Conservation (phyloP, 2,888 invertebrate genomes). For the Drosophila nr. medialis region DNA sequence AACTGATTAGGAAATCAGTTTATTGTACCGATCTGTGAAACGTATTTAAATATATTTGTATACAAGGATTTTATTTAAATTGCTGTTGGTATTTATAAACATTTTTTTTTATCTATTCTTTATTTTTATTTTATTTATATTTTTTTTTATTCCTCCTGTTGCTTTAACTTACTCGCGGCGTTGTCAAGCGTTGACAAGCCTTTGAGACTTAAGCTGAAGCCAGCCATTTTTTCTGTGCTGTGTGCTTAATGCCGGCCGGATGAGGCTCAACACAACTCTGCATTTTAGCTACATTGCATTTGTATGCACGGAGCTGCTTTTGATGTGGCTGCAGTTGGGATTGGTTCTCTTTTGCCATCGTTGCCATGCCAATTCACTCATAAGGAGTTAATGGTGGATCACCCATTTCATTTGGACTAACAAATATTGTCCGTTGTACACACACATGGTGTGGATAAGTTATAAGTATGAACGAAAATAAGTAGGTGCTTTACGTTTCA, state of each 20-base stretch:
- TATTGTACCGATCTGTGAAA: neutral
- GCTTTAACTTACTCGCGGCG: neutral
- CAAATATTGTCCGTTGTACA: no score
- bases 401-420: neutral
- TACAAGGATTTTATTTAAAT: neutral
- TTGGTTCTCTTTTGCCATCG: neutral
- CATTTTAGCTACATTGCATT: neutral
- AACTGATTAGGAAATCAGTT: neutral
- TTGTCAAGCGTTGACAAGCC: neutral
- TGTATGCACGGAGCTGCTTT: neutral
- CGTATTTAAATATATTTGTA: neutral
- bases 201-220: neutral
- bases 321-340: neutral
- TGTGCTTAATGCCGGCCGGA: neutral
- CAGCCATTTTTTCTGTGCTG: neutral
- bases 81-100: neutral
- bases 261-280: neutral
- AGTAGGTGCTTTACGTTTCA: neutral
- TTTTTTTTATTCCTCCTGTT: neutral
- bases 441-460: neutral
- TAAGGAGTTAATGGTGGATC: constrained; percentile 3
- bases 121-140: neutral
- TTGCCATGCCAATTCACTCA: constrained; percentile 35
- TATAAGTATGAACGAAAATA: neutral
- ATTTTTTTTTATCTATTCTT: neutral